Evolutionary conservation across 1,140 invertebrate genomes (phyloP), one percentile per base, ranked within the genome.

Genomic region (Himalopsyche phryganea): DNA sequence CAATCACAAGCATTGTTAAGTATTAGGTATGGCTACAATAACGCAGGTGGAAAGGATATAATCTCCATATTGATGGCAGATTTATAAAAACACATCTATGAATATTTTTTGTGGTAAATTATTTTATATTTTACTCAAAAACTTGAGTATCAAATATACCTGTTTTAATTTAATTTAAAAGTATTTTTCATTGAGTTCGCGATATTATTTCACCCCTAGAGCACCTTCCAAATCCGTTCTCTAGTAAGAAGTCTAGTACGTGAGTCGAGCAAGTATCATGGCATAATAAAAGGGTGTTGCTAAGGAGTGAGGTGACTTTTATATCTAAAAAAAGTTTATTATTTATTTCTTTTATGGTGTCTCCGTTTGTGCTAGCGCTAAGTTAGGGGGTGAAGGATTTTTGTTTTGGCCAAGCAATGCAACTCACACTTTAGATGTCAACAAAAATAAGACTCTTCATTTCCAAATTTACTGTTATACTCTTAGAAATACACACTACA

Each of bases 291-390:
- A 44, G 61, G 61, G 61, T 63, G 61, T 63, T 63, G 61, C 61
- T 51, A 63, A 63, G 61, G 56, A 63, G 45, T 59, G 50, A 28
- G 44, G 54, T 46, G 61, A 63, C 61, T 58, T 57, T 59, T 59
- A 59, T 59, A 56, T 47, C 61, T 44, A 57, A 57, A 59, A 28
- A 58, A 63, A 63, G 45, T 63, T 63, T 58, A 63, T 63, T 63
- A 63, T 63, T 63, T 63, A 63, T 63, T 59, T 63, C 61, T 59
- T 63, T 63, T 63, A 63, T 63, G 55, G 58, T 58, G 50, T 58
- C 45, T 40, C 36, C 55, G 11, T 40, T 52, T 20, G 44, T 17
- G 40, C 44, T 47, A 45, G 36, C 36, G 48, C 44, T 44, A 57
- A 19, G 46, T 32, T 54, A 23, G 47, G 38, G 56, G 53, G 44